Evolutionary conservation across 1,140 invertebrate species (phyloP), one percentile per base, ranked within the genome.

Genomic region (Pantala flavescens): DNA sequence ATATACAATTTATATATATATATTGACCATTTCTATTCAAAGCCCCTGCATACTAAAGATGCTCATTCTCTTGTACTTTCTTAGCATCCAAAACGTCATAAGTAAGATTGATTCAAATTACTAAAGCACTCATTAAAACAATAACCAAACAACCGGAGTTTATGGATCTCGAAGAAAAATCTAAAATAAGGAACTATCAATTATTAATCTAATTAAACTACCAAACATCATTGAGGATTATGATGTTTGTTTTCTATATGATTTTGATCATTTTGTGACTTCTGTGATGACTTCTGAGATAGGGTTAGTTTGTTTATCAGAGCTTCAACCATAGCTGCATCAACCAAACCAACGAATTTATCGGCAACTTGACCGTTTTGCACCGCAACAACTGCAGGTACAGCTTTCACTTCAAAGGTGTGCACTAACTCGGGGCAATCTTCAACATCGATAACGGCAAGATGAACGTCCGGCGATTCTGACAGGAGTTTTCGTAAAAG

Each of bases 391-490:
- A 97, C 92, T 0, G 95, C 93, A 43, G 95, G 96, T 11, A 98
- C 94, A 70, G 94, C 93, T 83, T 93, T 92, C 21, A 97, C 95
- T 80, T 91, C 88, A 81, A 93, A 93, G 14, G 90, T 88, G 78
- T 92, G 87, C 19, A 93, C 92, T 43, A 95, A 81, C 78, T 96
- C 93, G 1, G 92, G 88, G 83, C 94, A 90, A 71, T 90, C 87
- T 84, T 98, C 97, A 16, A 98, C 93, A 85, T 98, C 93, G 0
- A 98, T 89, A 74, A 96, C 91, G 7, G 96, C 96, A 77, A 98
- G 84, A 82, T 96, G 87, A 70, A 98, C 86, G 73, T 92, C 88
- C 11, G 90, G 87, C 73, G 91, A 88, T 16, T 89, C 88, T 75
- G 89, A 90, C 24, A 98, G 86, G 5, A 96, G 81, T 78, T 91